Evolutionary conservation across 2,797 vertebrate species (phyloP).

Genomic region (Cephalopachus bancanus): DNA sequence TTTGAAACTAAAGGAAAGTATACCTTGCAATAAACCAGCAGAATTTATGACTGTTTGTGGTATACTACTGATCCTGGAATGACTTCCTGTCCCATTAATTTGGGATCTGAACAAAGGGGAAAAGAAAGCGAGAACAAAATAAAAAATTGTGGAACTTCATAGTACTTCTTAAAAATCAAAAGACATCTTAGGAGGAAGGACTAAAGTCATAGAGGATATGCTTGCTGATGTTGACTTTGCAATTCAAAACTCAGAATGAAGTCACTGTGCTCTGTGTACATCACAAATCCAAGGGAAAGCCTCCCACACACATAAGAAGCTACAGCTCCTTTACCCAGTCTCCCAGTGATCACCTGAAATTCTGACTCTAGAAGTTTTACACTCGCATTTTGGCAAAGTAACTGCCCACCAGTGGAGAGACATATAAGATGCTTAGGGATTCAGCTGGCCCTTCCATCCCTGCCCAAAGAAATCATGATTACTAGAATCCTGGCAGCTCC

Average conservation of each 20-base stretch:
- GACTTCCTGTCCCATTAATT: constrained; percentile 65
- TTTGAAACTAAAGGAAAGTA: constrained; percentile 58
- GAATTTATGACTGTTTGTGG: constrained; percentile 89
- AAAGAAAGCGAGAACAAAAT: background rate
- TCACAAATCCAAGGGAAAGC: background rate
- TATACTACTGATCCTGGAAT: constrained; percentile 92
- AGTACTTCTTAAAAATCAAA: constrained; percentile 55
- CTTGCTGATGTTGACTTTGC: background rate
- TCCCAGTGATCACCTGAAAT: background rate
- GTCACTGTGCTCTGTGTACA: too few species aligned
- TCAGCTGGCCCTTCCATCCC: too few species aligned
- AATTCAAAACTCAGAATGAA: background rate
- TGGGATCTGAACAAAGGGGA: constrained; percentile 81
- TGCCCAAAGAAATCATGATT: too few species aligned
- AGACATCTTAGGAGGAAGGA: background rate
- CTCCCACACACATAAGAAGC: background rate
- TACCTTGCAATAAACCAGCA: constrained; percentile 96
- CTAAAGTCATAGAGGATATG: background rate
- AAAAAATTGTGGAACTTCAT: constrained; percentile 37
- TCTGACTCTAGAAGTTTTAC: background rate
- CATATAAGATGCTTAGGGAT: too few species aligned
- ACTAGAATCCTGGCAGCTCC: too few species aligned
- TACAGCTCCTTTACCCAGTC: background rate
- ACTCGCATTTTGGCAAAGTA: background rate
- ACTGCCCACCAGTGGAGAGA: background rate